phyloP scores from a whole-genome alignment of 2,888 invertebrate genomes.

The Tipula confusa region DNA sequence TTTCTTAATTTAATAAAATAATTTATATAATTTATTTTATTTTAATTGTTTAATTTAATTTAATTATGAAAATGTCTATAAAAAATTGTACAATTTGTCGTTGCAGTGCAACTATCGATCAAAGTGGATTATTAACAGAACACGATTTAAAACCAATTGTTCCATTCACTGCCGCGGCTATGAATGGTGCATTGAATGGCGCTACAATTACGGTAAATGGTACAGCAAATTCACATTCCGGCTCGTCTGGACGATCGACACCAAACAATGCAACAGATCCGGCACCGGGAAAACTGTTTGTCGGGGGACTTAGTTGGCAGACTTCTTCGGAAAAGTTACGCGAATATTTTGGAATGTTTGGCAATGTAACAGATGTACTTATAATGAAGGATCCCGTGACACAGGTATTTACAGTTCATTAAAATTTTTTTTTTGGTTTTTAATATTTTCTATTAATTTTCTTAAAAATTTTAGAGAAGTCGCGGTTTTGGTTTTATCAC shows the following conservation, averaged over 20 bases:
- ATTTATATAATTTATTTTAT: conserved; percentile 30
- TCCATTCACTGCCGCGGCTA: conserved; percentile 8
- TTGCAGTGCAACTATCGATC: conserved; percentile 43
- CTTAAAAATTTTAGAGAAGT: conserved; percentile 69
- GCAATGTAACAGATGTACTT: conserved; percentile 83
- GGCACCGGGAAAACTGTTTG: conserved; percentile 82
- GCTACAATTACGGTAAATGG: conserved; percentile 36
- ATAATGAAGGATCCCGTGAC: conserved; percentile 94
- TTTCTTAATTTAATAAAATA: conserved; percentile 26
- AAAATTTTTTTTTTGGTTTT: no score
- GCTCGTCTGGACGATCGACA: conserved; percentile 71
- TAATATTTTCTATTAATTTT: conserved; percentile 32
- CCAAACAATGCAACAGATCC: conserved; percentile 63
- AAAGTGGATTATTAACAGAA: conserved; percentile 45
- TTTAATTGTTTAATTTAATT: neutral
- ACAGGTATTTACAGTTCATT: conserved; percentile 62
- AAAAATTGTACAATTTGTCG: conserved; percentile 26
- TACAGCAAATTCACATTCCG: conserved; percentile 54
- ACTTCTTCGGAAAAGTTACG: conserved; percentile 88
- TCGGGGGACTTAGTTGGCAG: conserved; percentile 90
- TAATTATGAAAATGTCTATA: conserved; percentile 31
- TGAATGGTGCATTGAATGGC: conserved; percentile 37
- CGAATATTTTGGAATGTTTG: conserved; percentile 90
- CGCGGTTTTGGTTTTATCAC: conserved; percentile 91
- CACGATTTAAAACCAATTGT: conserved; percentile 50